A percentile compares a stretch with the other conserved stretches of the same genome.
phyloP scores from a whole-genome alignment of 2,113 vertebrate species.

The Uropsilus gracilis region DNA sequence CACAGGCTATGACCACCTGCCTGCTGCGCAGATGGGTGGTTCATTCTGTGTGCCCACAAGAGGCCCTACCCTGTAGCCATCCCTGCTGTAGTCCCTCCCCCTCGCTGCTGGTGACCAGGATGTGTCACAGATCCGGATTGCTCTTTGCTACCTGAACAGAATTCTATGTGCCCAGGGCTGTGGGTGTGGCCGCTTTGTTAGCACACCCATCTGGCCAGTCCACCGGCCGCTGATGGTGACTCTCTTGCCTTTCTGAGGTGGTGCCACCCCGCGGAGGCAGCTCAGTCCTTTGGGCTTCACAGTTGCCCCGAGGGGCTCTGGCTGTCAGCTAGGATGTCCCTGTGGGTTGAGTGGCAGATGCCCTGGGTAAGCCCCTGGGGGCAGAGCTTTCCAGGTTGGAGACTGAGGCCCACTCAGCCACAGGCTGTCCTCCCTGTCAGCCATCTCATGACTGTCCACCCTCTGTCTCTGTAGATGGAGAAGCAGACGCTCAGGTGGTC shows the following conservation, averaged over 20 bases:
- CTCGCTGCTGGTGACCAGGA: accelerated
- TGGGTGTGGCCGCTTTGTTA: neutral
- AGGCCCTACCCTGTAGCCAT: neutral
- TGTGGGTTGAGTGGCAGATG: too few species aligned
- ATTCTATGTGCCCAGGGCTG: too few species aligned
- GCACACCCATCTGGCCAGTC: neutral
- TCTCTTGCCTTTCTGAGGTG: neutral
- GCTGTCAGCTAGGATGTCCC: too few species aligned
- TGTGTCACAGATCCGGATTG: neutral
- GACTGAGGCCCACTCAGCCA: too few species aligned
- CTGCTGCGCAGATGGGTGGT: too few species aligned
- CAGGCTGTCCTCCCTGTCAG: neutral
- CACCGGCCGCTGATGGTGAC: neutral
- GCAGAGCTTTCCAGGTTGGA: neutral
- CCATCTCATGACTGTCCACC: neutral
- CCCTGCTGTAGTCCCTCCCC: too few species aligned
- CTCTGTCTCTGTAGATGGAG: neutral
- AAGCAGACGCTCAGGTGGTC: neutral
- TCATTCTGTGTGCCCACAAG: too few species aligned
- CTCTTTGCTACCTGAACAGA: accelerated
- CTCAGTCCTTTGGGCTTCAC: too few species aligned
- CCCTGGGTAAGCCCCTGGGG: neutral
- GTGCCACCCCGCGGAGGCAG: too few species aligned
- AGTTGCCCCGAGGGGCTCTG: too few species aligned
- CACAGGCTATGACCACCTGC: too few species aligned